Evolutionary conservation across 2,888 invertebrate species (phyloP), one percentile per base, ranked within the genome.

Genomic region (Halictus quadricinctus): DNA sequence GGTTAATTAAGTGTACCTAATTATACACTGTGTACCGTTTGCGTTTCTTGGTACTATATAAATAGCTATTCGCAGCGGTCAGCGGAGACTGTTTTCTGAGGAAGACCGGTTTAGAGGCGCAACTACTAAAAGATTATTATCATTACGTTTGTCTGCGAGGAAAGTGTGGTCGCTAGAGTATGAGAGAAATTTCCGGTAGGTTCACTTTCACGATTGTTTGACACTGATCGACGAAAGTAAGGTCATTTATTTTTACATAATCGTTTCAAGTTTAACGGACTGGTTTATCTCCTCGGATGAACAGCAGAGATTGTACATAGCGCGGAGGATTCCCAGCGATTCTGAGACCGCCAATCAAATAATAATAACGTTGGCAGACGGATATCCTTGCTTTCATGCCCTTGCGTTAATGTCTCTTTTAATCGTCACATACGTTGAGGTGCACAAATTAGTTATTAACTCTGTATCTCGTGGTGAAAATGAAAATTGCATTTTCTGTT

Each of bases 181-280:
- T 80, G 87, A 88, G 89, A 87, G 84, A 90, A 90, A 89, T 86
- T 91, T 90, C 87, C 86, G 70, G 84, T 80, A 85, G 75, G 80
- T 80, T 91, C 86, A 69, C 88, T 90, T 90, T 90, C 82, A 79
- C 86, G 70, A 88, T 89, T 87, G 87, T 76, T 79, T 73, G 80
- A 76, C 78, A 81, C 54, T 80, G 73, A 78, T 78, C 41, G 50
- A 84, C 60, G 76, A 85, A 50, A 78, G 41, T 78, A 87, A 84
- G 81, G 82, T 81, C 82, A 70, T 69, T 76, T 46, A 36, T 73
- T 66, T 81, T 77, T 77, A 69, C 64, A n/a, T 60, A 81, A 54
- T 21, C 75, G 7, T 18, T 72, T 80, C 80, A 83, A 81, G 54
- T 75, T 43, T 72, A 83, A 72, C 60, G 10, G 10, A 36, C 21